phyloP scores from a whole-genome alignment of 2,888 invertebrate genomes.

The Cephus runcator region DNA sequence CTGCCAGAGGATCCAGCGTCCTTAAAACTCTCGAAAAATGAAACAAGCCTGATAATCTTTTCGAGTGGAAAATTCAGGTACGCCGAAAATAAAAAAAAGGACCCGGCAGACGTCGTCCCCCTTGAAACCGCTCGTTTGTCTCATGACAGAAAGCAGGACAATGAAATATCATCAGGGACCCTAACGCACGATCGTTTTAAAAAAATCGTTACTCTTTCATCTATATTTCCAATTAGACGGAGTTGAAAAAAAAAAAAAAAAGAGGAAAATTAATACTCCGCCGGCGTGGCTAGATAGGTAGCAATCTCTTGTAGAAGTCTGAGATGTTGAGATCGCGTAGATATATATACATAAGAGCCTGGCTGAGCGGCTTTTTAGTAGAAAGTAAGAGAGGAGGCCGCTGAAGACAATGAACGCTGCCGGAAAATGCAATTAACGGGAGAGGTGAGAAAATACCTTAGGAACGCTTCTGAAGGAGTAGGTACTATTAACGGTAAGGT shows the following conservation, averaged over 20 bases:
- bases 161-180: neutral
- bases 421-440: constrained; percentile 1
- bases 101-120: neutral
- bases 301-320: neutral
- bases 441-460: constrained; percentile 8
- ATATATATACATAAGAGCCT: neutral
- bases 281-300: neutral
- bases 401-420: constrained; percentile 6
- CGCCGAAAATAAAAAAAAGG: neutral
- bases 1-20: neutral
- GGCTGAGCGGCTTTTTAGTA: constrained; percentile 10
- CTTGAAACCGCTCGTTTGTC: neutral
- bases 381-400: constrained; percentile 9
- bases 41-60: neutral
- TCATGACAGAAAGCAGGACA: neutral
- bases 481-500: constrained; percentile 3
- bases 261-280: neutral
- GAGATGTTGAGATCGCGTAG: neutral
- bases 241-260: neutral
- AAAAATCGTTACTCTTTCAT: neutral
- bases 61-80: neutral
- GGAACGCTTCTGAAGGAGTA: neutral
- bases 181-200: neutral
- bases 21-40: neutral
- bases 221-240: neutral